Evolutionary conservation across 2,888 invertebrate genomes (phyloP).

Genomic region (Julus scanicus): DNA sequence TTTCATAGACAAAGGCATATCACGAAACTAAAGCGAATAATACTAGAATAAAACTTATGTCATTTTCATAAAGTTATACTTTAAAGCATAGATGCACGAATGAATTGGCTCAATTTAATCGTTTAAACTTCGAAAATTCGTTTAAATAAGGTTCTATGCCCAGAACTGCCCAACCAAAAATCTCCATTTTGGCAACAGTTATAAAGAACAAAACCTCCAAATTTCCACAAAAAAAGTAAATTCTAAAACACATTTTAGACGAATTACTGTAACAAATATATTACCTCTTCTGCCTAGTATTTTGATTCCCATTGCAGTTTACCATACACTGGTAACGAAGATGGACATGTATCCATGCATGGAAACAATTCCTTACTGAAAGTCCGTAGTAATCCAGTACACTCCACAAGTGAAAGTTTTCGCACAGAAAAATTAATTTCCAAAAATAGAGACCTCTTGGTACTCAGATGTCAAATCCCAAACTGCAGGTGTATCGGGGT

Average conservation of each 20-base stretch:
- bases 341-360: conserved; percentile 44
- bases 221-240: too few species aligned
- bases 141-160: too few species aligned
- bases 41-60: too few species aligned
- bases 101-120: too few species aligned
- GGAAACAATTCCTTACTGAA: not conserved
- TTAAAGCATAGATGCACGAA: too few species aligned
- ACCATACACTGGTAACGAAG: conserved; percentile 32
- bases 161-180: too few species aligned
- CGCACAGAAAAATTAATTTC: not conserved
- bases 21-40: too few species aligned
- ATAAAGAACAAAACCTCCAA: too few species aligned
- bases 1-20: too few species aligned
- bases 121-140: too few species aligned
- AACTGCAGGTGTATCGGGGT: not conserved
- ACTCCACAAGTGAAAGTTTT: not conserved
- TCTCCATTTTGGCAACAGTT: too few species aligned
- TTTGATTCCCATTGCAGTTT: conserved; percentile 54
- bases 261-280: not conserved
- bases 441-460: not conserved
- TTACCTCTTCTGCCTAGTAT: conserved; percentile 55
- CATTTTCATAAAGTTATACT: too few species aligned
- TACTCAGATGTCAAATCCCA: not conserved
- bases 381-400: not conserved
- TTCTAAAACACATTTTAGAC: not conserved